Evolutionary conservation across 37 sponge, comb jelly and placozoan species (phyloP), one percentile per base, ranked within the genome.

Genomic region (Oscarella lobularis): DNA sequence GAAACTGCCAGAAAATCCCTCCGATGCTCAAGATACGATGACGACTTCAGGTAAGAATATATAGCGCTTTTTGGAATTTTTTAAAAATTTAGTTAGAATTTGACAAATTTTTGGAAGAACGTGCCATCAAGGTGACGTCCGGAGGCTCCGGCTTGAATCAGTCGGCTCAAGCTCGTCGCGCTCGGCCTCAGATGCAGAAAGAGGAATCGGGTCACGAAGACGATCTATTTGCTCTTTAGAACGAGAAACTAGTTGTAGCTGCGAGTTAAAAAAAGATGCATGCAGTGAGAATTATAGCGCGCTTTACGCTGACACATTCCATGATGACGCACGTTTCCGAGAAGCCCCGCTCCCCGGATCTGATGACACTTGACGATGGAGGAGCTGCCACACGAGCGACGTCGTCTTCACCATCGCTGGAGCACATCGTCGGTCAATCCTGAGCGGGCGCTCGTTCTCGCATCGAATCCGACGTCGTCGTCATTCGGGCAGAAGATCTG

Each of bases 151-250:
- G 9, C 20, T 20, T 20, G 14, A 48, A 9, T 20, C 9, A 48
- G 60, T 48, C 60, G 60, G 20, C 60, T 48, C 60, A 27, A 27
- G 40, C 82, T 9, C 31, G 76, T 1, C 83, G 88, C 54, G 80
- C 81, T 36, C 69, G 88, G 31, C 88, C 91, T 39, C 85, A 87
- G 55, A 90, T 90, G 91, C 91, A 90, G 77, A 66, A 78, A 0
- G 73, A 80, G 35, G 84, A 73, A 9, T 87, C 86, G 29, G 87
- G 83, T 36, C 81, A 74, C 66, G 72, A 73, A 41, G 91, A 90
- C 32, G 91, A 87, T 67, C 76, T 87, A 31, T 90, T 90, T 84
- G 73, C 81, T 14, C 85, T 90, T n/a, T n/a, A n/a, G n/a, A n/a
- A n/a, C n/a, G n/a, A n/a, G n/a, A n/a, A n/a, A n/a, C n/a, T n/a